These are phyloP conservation scores for Nomia melanderi DNA, from an alignment of 1,140 invertebrate genomes.

Conservation along the genomic window DNA sequence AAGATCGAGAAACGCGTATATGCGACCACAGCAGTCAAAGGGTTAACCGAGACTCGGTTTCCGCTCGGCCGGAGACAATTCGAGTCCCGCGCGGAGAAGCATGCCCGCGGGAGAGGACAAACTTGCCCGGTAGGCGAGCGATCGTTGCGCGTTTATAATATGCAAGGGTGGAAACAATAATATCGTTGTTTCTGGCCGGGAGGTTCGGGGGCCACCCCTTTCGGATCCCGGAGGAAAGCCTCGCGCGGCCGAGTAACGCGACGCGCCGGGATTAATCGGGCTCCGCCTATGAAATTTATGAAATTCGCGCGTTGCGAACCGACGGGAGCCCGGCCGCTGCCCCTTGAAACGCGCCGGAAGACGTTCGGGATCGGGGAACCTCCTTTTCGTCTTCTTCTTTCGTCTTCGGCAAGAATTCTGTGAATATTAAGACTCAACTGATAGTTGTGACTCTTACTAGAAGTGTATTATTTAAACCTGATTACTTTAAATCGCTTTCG, in stretches of 20 bases:
- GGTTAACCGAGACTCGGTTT: neutral
- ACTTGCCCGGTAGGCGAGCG: constrained; percentile 72
- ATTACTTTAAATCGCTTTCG: no score
- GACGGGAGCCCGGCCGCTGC: no score
- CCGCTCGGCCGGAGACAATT: constrained; percentile 52
- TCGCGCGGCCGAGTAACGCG: constrained; percentile 75
- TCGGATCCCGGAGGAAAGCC: constrained; percentile 37
- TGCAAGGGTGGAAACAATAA: constrained; percentile 81
- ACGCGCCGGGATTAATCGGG: constrained; percentile 76
- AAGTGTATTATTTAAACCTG: no score
- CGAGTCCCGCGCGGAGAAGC: constrained; percentile 56
- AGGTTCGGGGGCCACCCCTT: constrained; percentile 17
- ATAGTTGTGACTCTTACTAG: no score
- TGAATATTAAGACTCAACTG: no score
- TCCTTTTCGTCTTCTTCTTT: no score
- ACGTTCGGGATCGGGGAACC: no score
- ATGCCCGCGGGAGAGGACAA: constrained; percentile 72
- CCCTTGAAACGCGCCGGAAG: no score
- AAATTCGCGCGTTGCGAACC: constrained; percentile 46
- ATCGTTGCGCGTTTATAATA: constrained; percentile 78
- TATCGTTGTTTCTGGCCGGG: constrained; percentile 68
- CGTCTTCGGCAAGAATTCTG: no score
- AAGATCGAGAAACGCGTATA: no score
- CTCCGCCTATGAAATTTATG: constrained; percentile 76
- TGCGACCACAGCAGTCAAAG: no score